These are phyloP conservation scores for Epistrophe eligans DNA, from an alignment of 2,888 invertebrate species.

Conservation along the genomic window DNA sequence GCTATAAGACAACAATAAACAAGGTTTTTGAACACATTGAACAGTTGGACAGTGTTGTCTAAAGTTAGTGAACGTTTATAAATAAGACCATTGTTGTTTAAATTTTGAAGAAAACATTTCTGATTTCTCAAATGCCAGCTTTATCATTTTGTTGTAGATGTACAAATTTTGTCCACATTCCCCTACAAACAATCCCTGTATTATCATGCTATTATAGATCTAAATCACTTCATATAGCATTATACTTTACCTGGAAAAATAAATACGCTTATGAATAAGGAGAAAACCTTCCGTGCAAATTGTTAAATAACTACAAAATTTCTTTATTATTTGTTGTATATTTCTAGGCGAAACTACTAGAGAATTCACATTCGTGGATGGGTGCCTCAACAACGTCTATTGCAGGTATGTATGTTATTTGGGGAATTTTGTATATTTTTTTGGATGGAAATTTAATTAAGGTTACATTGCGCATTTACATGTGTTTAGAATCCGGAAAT, in stretches of 20 bases:
- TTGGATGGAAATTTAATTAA: conserved; percentile 13
- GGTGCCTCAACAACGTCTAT: conserved; percentile 94
- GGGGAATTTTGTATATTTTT: not conserved
- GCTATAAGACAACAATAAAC: no score
- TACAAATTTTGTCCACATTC: not conserved
- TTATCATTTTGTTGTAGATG: not conserved
- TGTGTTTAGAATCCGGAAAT: not conserved
- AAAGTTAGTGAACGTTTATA: no score
- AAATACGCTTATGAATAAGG: not conserved
- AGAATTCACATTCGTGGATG: conserved; percentile 96
- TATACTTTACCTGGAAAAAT: not conserved
- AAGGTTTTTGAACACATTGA: no score
- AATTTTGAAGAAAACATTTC: no score
- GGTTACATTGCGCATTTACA: not conserved
- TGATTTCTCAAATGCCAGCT: not conserved
- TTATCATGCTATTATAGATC: conserved; percentile 16
- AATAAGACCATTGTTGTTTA: no score
- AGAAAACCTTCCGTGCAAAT: conserved; percentile 42
- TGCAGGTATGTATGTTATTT: conserved; percentile 93
- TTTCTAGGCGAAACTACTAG: conserved; percentile 95
- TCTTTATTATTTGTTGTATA: conserved; percentile 82
- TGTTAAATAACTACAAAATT: conserved; percentile 41
- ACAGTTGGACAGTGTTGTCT: no score
- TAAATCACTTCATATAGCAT: not conserved
- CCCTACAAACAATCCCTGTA: not conserved